A percentile compares a stretch with the other conserved stretches of the same genome.
These are phyloP conservation scores for Macrosoma leucophasiata DNA, from an alignment of 2,888 invertebrate genomes.

Conservation along the genomic window DNA sequence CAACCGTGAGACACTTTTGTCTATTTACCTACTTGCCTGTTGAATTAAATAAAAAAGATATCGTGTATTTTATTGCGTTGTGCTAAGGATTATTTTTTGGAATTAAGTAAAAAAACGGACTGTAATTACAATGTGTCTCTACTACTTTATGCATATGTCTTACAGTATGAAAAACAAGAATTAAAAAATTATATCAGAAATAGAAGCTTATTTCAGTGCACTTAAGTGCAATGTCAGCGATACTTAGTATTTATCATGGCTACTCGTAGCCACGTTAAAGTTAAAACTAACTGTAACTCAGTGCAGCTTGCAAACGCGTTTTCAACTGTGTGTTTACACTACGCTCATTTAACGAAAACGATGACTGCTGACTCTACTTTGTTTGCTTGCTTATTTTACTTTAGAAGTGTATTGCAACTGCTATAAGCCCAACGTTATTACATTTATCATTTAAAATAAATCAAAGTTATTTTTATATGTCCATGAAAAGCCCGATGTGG, in stretches of 20 bases:
- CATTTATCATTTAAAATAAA: conserved; percentile 1
- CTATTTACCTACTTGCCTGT: too few relatives aligned
- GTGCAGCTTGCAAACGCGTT: conserved; percentile 43
- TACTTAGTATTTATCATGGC: conserved; percentile 14
- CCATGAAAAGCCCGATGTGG: not conserved
- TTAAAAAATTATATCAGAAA: too few relatives aligned
- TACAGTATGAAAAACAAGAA: too few relatives aligned
- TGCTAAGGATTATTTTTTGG: too few relatives aligned
- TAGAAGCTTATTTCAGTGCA: too few relatives aligned
- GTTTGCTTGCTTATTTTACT: conserved; percentile 56
- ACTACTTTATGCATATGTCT: too few relatives aligned
- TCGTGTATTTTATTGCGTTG: too few relatives aligned
- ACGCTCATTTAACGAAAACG: conserved; percentile 54
- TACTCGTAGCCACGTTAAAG: conserved; percentile 28
- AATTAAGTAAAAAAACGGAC: too few relatives aligned
- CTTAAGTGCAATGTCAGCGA: too few relatives aligned
- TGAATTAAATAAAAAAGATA: too few relatives aligned
- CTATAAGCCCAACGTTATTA: conserved; percentile 5
- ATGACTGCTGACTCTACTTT: conserved; percentile 51
- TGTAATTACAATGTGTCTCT: too few relatives aligned
- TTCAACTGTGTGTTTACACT: conserved; percentile 41
- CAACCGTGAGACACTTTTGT: too few relatives aligned
- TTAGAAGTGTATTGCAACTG: conserved; percentile 33
- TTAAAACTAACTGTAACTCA: conserved; percentile 48
- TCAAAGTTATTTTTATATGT: not conserved